phyloP scores from a whole-genome alignment of 2,113 vertebrate genomes.

The Gobius niger region DNA sequence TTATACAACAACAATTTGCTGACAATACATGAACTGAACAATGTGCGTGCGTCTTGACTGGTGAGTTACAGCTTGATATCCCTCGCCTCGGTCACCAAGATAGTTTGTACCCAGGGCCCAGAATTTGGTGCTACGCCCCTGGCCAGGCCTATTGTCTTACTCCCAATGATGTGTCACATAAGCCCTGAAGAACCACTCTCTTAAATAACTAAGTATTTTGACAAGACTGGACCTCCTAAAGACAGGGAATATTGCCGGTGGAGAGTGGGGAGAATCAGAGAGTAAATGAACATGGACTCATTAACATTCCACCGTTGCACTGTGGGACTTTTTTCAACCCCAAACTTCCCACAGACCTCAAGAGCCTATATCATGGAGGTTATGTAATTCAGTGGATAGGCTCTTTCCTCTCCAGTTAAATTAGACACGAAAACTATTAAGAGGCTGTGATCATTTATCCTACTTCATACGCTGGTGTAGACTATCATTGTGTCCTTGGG shows the following conservation, averaged over 20 bases:
- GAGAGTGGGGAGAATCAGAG: conserved; percentile 21
- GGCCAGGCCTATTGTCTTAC: too few relatives aligned
- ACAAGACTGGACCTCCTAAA: conserved; percentile 11
- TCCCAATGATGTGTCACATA: too few relatives aligned
- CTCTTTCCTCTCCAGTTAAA: conserved; percentile 19
- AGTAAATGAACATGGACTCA: conserved; percentile 17
- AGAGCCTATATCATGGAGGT: conserved; percentile 7
- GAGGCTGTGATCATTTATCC: background rate
- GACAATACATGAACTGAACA: too few relatives aligned
- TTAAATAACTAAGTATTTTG: background rate
- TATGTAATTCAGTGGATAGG: conserved; percentile 17
- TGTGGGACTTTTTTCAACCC: conserved; percentile 13
- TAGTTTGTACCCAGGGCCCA: too few relatives aligned
- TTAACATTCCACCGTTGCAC: conserved; percentile 35
- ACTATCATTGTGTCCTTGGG: too few relatives aligned
- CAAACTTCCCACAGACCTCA: conserved; percentile 25
- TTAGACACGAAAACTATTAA: background rate
- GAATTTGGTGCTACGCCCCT: too few relatives aligned
- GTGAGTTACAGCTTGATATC: too few relatives aligned
- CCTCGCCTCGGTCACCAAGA: too few relatives aligned
- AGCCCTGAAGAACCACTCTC: background rate
- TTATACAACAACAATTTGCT: too few relatives aligned
- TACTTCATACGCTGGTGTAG: too few relatives aligned
- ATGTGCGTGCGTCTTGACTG: too few relatives aligned
- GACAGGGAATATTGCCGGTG: conserved; percentile 17